These are phyloP conservation scores for Porites cylindrica DNA, from an alignment of 92 coral and sea anemone genomes.

Conservation along the genomic window DNA sequence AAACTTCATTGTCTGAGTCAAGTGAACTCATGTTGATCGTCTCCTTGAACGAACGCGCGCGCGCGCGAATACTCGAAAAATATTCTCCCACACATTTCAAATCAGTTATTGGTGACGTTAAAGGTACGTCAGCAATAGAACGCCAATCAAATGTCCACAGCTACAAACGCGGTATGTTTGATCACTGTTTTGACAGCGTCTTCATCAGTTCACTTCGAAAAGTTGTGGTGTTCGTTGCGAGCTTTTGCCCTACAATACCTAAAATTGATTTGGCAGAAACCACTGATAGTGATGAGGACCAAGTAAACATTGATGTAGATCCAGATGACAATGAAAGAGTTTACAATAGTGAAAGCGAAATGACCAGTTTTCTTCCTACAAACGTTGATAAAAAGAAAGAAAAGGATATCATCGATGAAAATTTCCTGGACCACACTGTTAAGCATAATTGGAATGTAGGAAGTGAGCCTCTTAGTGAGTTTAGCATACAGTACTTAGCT, in stretches of 20 bases:
- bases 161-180: too few relatives aligned
- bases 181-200: too few relatives aligned
- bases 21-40: too few relatives aligned
- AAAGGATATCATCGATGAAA: conserved; percentile 20
- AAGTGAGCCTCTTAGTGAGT: conserved; percentile 68
- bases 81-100: too few relatives aligned
- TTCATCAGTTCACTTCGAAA: too few relatives aligned
- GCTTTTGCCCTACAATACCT: neutral
- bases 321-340: conserved; percentile 57
- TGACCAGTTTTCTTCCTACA: conserved; percentile 67
- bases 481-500: conserved; percentile 41
- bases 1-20: too few relatives aligned
- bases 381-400: conserved; percentile 43
- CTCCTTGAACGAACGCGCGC: too few relatives aligned
- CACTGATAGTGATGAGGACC: conserved; percentile 24
- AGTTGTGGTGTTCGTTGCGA: too few relatives aligned
- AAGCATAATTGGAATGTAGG: conserved; percentile 49
- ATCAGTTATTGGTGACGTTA: too few relatives aligned
- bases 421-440: conserved; percentile 12
- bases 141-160: too few relatives aligned
- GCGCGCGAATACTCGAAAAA: too few relatives aligned
- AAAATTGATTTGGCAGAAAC: conserved; percentile 18
- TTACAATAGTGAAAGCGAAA: conserved; percentile 57
- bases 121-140: too few relatives aligned
- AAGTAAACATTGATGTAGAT: conserved; percentile 49